phyloP scores from a whole-genome alignment of 1,140 invertebrate species.

The Trichoplusia ni region DNA sequence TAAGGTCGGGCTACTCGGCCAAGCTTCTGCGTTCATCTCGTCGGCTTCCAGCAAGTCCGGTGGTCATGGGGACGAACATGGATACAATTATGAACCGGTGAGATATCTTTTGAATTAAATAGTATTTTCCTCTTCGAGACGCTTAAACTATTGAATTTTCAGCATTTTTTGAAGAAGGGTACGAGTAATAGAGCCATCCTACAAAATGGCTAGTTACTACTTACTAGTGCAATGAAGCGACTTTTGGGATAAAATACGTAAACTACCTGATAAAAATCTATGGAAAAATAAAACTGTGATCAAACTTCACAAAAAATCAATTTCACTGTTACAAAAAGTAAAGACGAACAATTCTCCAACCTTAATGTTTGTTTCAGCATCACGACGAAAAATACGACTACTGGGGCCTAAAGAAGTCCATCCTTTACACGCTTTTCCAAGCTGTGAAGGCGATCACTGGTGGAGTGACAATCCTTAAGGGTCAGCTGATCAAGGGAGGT shows the following conservation, averaged over 20 bases:
- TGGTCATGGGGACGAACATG: constrained; percentile 70
- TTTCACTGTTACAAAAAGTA: too few relatives aligned
- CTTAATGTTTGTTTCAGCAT: constrained; percentile 10
- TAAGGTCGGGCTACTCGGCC: constrained; percentile 81
- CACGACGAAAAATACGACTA: constrained; percentile 84
- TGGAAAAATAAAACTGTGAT: too few relatives aligned
- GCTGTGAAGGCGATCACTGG: constrained; percentile 93
- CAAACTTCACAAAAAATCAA: too few relatives aligned
- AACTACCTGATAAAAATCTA: too few relatives aligned
- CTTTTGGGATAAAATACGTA: too few relatives aligned
- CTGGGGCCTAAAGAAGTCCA: constrained; percentile 90
- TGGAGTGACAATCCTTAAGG: constrained; percentile 91
- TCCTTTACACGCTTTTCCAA: constrained; percentile 90
- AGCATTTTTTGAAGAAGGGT: too few relatives aligned
- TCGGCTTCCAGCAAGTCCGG: constrained; percentile 82
- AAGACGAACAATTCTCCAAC: neutral
- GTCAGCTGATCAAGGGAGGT: constrained; percentile 91
- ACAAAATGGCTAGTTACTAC: too few relatives aligned
- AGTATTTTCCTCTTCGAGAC: neutral
- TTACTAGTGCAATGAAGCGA: too few relatives aligned
- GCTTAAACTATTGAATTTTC: too few relatives aligned
- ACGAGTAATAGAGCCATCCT: too few relatives aligned
- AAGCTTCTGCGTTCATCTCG: constrained; percentile 81
- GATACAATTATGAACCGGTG: constrained; percentile 79
- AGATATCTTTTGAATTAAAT: constrained; percentile 31